Evolutionary conservation across 37 sponge, comb jelly and placozoan genomes (phyloP), one percentile per base, ranked within the genome.

Genomic region (Tethya wilhelma): DNA sequence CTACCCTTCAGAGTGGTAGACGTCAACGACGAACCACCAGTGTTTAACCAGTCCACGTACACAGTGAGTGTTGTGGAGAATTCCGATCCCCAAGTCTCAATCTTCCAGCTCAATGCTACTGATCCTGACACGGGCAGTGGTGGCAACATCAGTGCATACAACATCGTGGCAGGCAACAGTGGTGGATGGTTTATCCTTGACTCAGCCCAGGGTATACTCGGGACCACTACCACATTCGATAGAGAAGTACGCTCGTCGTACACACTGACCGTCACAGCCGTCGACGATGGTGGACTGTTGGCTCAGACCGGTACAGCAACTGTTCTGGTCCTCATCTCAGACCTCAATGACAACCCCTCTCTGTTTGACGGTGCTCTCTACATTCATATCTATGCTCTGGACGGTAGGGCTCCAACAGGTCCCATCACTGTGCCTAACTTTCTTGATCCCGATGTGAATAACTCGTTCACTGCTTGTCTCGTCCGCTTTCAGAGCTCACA

Each of bases 281-380:
- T 38, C 20, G 91, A 91, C 40, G 46, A 46, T 11, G 79, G 79
- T 12, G 59, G 71, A 19, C 46, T 42, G 46, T 9, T 37, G 30
- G 69, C 74, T 12, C 56, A 65, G 34, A 73, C 73, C 19, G 84
- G 88, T 17, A 83, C 84, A 14, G 79, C 64, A 43, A 79, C 66
- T 7, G 38, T 79, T 0, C 20, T 63, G 31, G 46, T 91, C 25
- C 67, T 46, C 19, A 59, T 90, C 25, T 8, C 38, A 29, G 91
- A 90, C 59, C 67, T 80, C 22, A 83, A 91, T 58, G 88, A 87
- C 23, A 79, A 83, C 63, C 84, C 88, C 25, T 75, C 92, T 12
- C 37, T 43, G 20, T 39, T 67, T 41, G 88, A 75, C 19, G 78
- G 84, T 4, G 44, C 49, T 2, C 31, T 78, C 17, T 17, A 74